These are phyloP conservation scores for Desmophyllum pertusum DNA, from an alignment of 92 coral and sea anemone genomes.

Conservation along the genomic window DNA sequence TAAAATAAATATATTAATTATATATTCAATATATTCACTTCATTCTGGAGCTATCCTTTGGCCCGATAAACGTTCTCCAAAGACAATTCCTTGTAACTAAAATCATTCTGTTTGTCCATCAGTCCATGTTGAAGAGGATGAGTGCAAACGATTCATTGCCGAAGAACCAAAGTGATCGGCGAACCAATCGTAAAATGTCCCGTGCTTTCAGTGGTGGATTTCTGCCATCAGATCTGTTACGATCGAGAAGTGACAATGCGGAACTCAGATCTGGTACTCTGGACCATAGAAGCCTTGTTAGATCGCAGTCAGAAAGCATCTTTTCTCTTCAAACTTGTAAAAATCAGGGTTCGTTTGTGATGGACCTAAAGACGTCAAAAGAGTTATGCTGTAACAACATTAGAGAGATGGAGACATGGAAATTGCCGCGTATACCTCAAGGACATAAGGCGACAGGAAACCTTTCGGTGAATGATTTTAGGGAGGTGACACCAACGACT, in stretches of 20 bases:
- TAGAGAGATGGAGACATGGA: neutral
- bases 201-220: neutral
- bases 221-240: neutral
- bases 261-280: neutral
- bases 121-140: neutral
- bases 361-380: neutral
- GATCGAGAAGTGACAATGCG: neutral
- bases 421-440: neutral
- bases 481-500: neutral
- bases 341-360: neutral
- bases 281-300: neutral
- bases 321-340: neutral
- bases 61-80: neutral
- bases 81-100: neutral
- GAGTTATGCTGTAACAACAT: neutral
- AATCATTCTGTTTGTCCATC: neutral
- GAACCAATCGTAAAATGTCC: neutral
- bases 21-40: no score
- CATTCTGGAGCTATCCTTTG: neutral
- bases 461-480: neutral
- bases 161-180: neutral
- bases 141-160: neutral
- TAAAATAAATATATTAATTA: no score
- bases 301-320: conserved; percentile 1
- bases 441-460: neutral